These are phyloP conservation scores for Tapera naevia DNA, from an alignment of 2,797 vertebrate species.

Conservation along the genomic window DNA sequence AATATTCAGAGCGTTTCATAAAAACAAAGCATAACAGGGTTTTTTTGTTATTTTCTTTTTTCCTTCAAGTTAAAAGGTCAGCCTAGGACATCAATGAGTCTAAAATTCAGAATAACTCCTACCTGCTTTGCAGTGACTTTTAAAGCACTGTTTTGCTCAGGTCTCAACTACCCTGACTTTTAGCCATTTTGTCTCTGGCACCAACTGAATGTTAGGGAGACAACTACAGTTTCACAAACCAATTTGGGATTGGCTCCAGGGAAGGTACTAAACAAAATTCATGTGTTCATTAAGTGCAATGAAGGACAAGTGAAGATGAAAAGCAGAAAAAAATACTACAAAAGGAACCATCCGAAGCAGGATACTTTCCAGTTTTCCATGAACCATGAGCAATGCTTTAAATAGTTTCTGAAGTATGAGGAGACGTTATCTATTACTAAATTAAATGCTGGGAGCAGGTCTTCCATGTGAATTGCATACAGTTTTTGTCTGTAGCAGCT, in stretches of 20 bases:
- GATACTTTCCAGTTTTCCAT: constrained; percentile 18
- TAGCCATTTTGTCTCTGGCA: constrained; percentile 16
- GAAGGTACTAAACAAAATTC: not conserved
- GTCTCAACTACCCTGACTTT: not conserved
- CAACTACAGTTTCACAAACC: not conserved
- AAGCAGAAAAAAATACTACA: not conserved
- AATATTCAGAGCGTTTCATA: not conserved
- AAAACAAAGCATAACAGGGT: not conserved
- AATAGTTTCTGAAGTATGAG: constrained; percentile 11
- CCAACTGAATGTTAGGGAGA: not conserved
- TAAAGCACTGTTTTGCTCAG: not conserved
- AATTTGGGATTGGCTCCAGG: not conserved
- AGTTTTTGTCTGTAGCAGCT: constrained; percentile 14
- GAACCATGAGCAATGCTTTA: not conserved
- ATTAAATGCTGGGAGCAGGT: constrained; percentile 24
- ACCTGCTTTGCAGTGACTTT: not conserved
- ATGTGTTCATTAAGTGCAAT: not conserved
- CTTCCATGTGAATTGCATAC: not conserved
- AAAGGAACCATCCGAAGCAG: not conserved
- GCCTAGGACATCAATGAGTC: not conserved
- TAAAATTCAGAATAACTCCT: not conserved
- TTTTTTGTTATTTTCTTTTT: not conserved
- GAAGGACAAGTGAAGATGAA: constrained; percentile 8
- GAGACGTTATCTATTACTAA: constrained; percentile 3
- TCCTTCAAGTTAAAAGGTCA: not conserved